Percentiles rank a stretch among this genome's conserved stretches.
Conservation (phyloP, 2,113 vertebrate species). For the Symphodus melops region DNA sequence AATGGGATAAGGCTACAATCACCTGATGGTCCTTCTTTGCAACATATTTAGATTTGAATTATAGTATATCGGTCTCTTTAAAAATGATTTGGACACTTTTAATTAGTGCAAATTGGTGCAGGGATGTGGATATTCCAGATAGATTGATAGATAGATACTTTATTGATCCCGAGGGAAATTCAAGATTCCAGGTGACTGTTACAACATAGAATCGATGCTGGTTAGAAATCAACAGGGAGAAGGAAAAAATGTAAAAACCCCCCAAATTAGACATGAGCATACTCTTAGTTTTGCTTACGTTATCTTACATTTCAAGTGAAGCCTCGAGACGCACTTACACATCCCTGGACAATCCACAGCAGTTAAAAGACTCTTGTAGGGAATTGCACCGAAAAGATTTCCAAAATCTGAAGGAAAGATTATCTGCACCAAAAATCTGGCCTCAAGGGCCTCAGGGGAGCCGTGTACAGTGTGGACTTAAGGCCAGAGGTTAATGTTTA, state of each 20-base stretch:
- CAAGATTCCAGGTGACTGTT: not conserved
- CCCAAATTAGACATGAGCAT: too few relatives aligned
- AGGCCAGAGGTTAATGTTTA: conserved; percentile 45
- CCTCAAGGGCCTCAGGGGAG: conserved; percentile 46
- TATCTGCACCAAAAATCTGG: conserved; percentile 58
- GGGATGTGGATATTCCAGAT: not conserved
- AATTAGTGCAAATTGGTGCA: not conserved
- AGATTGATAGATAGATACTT: too few relatives aligned
- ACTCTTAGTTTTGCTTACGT: too few relatives aligned
- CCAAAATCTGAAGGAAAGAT: conserved; percentile 63
- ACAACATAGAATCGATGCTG: not conserved
- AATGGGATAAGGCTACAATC: not conserved
- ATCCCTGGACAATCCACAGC: not conserved
- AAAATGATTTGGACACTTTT: not conserved
- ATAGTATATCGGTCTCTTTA: not conserved
- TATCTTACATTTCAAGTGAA: not conserved
- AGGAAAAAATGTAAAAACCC: not conserved
- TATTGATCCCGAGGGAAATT: too few relatives aligned
- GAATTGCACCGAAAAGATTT: conserved; percentile 41
- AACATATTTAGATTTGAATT: not conserved
- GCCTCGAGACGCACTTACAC: not conserved
- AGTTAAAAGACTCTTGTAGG: conserved; percentile 22
- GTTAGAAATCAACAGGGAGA: too few relatives aligned
- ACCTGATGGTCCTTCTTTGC: not conserved
- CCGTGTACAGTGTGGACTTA: conserved; percentile 39